A percentile compares a stretch with the other conserved stretches of the same genome.
These are phyloP conservation scores for Lophura nycthemera DNA, from an alignment of 2,113 vertebrate species.

Conservation along the genomic window DNA sequence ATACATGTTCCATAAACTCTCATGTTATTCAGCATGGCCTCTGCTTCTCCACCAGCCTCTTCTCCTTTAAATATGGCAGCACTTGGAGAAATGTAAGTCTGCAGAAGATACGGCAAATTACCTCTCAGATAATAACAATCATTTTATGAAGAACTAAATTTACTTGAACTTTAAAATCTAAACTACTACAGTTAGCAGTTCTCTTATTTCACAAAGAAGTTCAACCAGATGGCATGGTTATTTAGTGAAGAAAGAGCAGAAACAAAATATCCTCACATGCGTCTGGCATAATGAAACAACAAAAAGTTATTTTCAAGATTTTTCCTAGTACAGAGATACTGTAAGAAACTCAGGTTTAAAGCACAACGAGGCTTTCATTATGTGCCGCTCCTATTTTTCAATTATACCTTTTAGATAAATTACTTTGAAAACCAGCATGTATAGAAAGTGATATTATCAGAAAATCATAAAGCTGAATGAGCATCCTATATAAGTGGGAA, in stretches of 20 bases:
- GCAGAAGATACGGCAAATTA: background rate
- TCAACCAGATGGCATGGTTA: background rate
- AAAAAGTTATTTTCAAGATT: background rate
- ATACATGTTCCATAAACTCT: conserved; percentile 92
- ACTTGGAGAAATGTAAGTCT: conserved; percentile 93
- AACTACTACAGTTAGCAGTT: background rate
- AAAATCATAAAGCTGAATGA: background rate
- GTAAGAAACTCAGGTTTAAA: background rate
- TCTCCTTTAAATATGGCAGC: conserved; percentile 87
- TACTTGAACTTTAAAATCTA: background rate
- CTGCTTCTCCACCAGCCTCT: conserved; percentile 67
- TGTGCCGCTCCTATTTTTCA: background rate
- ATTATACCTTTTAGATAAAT: background rate
- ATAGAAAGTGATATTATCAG: background rate
- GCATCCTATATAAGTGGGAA: background rate
- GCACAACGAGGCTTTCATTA: background rate
- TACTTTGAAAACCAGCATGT: background rate
- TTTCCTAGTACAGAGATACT: background rate
- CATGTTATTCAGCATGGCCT: conserved; percentile 92
- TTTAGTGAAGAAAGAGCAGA: background rate
- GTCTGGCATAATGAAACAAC: background rate
- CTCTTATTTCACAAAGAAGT: background rate
- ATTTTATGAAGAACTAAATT: background rate
- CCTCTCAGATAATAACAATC: background rate
- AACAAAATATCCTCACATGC: background rate